These are phyloP conservation scores for Spodoptera frugiperda DNA, from an alignment of 1,140 invertebrate species.

Conservation along the genomic window DNA sequence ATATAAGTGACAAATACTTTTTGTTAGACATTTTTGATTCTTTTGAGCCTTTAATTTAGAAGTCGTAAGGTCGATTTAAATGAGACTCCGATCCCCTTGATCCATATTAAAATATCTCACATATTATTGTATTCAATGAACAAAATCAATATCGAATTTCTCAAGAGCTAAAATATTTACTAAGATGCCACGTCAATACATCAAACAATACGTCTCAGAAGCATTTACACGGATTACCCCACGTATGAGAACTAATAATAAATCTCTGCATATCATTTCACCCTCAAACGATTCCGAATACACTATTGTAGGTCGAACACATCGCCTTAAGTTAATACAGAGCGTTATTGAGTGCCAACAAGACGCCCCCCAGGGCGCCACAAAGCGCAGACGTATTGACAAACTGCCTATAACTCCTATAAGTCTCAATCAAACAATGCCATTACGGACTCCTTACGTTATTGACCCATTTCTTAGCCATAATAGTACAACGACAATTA, in stretches of 20 bases:
- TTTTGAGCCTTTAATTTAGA: no score
- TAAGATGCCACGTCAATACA: constrained; percentile 8
- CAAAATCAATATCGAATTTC: neutral
- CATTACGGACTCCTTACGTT: constrained; percentile 70
- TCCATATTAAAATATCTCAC: no score
- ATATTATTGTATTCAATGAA: neutral
- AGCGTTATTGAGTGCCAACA: constrained; percentile 54
- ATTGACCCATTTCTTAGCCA: constrained; percentile 83
- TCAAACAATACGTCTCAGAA: constrained; percentile 37
- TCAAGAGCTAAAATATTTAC: neutral
- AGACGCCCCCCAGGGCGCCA: constrained; percentile 65
- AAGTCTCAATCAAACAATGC: constrained; percentile 80
- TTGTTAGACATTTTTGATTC: no score
- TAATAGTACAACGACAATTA: constrained; percentile 79
- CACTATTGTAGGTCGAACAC: constrained; percentile 58
- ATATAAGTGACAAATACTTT: no score
- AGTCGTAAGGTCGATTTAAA: no score
- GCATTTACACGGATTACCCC: constrained; percentile 36
- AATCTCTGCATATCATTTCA: constrained; percentile 82
- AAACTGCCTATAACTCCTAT: constrained; percentile 74
- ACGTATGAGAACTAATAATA: constrained; percentile 79
- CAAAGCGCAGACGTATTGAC: constrained; percentile 74
- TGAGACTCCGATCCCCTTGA: no score
- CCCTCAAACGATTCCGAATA: constrained; percentile 75
- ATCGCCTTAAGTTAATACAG: constrained; percentile 66